Conservation (phyloP, 2,797 vertebrate species). For the Amphiprion clarkii region DNA sequence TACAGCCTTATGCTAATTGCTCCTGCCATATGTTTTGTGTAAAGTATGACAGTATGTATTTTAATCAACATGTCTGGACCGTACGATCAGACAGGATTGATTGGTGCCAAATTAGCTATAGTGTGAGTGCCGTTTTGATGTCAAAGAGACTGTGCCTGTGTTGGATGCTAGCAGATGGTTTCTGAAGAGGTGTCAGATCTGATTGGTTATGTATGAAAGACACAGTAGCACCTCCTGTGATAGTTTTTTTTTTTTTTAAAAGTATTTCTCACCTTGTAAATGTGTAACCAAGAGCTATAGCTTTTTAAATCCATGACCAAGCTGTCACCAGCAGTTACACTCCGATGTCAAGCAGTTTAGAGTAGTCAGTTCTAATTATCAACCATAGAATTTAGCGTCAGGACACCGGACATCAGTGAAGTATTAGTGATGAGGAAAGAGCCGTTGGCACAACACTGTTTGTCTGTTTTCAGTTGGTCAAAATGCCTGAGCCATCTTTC, state of each 20-base stretch:
- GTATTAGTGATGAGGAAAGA: slow-evolving; percentile 14
- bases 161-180: slow-evolving; percentile 28
- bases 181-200: slow-evolving; percentile 21
- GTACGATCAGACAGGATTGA: background rate
- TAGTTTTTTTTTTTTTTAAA: slow-evolving; percentile 17
- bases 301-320: slow-evolving; percentile 58
- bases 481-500: slow-evolving; percentile 50
- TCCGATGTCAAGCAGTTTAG: slow-evolving; percentile 50
- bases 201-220: slow-evolving; percentile 23
- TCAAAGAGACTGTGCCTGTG: slow-evolving; percentile 59
- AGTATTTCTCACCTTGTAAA: slow-evolving; percentile 58
- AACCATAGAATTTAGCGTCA: slow-evolving; percentile 13
- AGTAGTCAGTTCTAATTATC: slow-evolving; percentile 26
- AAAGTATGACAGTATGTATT: slow-evolving; percentile 28
- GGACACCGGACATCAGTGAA: slow-evolving; percentile 23
- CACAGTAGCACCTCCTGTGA: slow-evolving; percentile 38
- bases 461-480: slow-evolving; percentile 30
- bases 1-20: slow-evolving; percentile 60
- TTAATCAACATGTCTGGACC: slow-evolving; percentile 3
- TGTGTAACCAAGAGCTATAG: slow-evolving; percentile 59
- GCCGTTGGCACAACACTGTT: background rate
- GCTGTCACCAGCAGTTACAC: slow-evolving; percentile 75
- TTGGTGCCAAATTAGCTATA: slow-evolving; percentile 17
- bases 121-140: slow-evolving; percentile 65
- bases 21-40: slow-evolving; percentile 57